Base-by-base conservation (phyloP, 2,888 invertebrate genomes). In the Periphyllus acericola region DNA sequence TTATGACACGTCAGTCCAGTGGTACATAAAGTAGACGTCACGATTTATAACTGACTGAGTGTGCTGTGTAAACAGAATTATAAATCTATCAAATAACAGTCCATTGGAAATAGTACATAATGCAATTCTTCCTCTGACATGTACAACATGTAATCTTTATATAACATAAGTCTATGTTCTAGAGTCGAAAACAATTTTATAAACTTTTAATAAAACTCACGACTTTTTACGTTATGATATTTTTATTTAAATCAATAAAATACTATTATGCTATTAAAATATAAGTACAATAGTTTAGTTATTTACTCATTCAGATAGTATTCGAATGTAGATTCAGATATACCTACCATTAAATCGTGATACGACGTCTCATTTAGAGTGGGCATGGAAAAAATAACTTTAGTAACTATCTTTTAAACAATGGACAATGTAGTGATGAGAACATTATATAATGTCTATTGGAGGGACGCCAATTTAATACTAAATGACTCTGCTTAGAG, bases 1-100 rank as follows among this genome's bases (percentile, higher is more conserved):
- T 80, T 87, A 80, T 87, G 79, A 72, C 79, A 79, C 32, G 74
- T 55, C 68, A 5, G 29, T 66, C n/a, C 85, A 79, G 85, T 79
- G 85, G 78, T 86, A 36, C 85, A 55, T 55, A 79, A 86, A 86
- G 8, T 74, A n/a, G 17, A 36, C 55, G 60, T 75, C 82, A 52
- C 72, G 55, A 83, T 52, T 55, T 75, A 66, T 25, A 60, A 36
- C 17, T 6, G 19, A 34, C 32, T 11, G 46, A 34, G 29, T 66
- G 0, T 55, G 9, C 14, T 6, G n/a, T 81, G 32, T 71, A 82
- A n/a, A 46, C 25, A 71, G 25, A 82, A 82, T 72, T 34, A 82
- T 52, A 82, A 82, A 52, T 46, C 25, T 34, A 72, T 82, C 82
- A 52, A 32, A 55, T 29, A 46, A 46, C 29, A 19, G 8, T n/a